A percentile compares a stretch with the other conserved stretches of the same genome.
Conservation (phyloP, 2,888 invertebrate genomes). For the Epirrhoe tristata region DNA sequence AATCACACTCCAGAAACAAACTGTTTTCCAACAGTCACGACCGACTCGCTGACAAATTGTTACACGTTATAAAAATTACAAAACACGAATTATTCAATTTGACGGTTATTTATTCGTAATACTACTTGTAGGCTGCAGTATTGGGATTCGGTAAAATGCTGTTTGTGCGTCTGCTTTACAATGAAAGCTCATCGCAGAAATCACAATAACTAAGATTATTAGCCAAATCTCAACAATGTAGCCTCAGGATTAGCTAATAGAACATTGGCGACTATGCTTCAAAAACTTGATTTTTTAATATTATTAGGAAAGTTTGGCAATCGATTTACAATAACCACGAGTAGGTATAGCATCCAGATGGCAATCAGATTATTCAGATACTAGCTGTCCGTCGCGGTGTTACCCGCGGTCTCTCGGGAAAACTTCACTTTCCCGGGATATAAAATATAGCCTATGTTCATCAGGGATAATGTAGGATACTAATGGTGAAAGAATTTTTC, state of each 20-base stretch:
- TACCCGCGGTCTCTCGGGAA: too few relatives aligned
- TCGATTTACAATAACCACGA: neutral
- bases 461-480: too few relatives aligned
- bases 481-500: too few relatives aligned
- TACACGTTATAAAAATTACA: slow-evolving; percentile 48
- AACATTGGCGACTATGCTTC: slow-evolving; percentile 15
- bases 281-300: neutral
- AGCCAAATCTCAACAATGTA: neutral
- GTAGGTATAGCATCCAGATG: neutral
- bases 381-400: too few relatives aligned
- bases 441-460: too few relatives aligned
- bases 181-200: too few relatives aligned
- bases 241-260: neutral
- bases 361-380: neutral
- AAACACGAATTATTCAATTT: slow-evolving; percentile 40
- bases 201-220: too few relatives aligned
- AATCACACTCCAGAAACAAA: slow-evolving; percentile 73
- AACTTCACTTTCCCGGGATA: too few relatives aligned
- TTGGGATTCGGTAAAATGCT: neutral
- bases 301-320: neutral
- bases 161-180: too few relatives aligned
- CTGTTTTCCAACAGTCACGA: slow-evolving; percentile 57
- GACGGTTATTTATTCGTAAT: slow-evolving; percentile 32
- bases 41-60: slow-evolving; percentile 40
- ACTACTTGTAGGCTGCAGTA: neutral